These are phyloP conservation scores for Alauda arvensis DNA, from an alignment of 2,797 vertebrate species.

Conservation along the genomic window DNA sequence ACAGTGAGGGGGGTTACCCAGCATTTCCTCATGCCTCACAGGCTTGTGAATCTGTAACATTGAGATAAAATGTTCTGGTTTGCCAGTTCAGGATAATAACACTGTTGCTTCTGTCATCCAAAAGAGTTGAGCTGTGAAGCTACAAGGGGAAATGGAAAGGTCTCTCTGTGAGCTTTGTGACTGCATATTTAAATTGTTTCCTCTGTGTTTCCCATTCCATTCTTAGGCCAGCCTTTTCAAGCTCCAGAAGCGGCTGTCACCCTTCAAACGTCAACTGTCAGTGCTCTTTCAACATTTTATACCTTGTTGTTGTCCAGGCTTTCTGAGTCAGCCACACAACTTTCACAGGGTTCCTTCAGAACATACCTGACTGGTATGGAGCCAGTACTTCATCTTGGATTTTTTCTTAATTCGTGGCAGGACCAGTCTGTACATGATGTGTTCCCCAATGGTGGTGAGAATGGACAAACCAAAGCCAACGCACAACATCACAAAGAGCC, in stretches of 20 bases:
- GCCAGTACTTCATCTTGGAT: constrained; percentile 91
- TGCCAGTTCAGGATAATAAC: not conserved
- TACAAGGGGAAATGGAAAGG: not conserved
- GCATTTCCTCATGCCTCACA: not conserved
- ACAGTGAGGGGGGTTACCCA: not conserved
- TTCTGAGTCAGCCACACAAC: not conserved
- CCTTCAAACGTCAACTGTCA: not conserved
- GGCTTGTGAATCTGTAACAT: not conserved
- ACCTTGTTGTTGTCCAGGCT: not conserved
- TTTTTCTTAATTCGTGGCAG: constrained; percentile 90
- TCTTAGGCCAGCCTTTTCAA: not conserved
- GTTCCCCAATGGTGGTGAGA: constrained; percentile 91
- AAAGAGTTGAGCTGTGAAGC: not conserved
- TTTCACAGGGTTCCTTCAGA: not conserved
- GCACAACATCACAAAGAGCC: constrained; percentile 95
- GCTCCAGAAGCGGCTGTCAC: not conserved
- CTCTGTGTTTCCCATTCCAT: not conserved
- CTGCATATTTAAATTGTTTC: not conserved
- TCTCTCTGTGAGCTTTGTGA: not conserved
- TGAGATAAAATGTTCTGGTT: not conserved
- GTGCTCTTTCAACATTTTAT: not conserved
- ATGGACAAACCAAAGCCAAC: constrained; percentile 91
- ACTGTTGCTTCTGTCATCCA: not conserved
- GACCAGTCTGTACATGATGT: constrained; percentile 88
- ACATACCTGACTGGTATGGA: constrained; percentile 95